A percentile compares a stretch with the other conserved stretches of the same genome.
These are phyloP conservation scores for Adelosebastes latens DNA, from an alignment of 2,797 vertebrate species.

Conservation along the genomic window DNA sequence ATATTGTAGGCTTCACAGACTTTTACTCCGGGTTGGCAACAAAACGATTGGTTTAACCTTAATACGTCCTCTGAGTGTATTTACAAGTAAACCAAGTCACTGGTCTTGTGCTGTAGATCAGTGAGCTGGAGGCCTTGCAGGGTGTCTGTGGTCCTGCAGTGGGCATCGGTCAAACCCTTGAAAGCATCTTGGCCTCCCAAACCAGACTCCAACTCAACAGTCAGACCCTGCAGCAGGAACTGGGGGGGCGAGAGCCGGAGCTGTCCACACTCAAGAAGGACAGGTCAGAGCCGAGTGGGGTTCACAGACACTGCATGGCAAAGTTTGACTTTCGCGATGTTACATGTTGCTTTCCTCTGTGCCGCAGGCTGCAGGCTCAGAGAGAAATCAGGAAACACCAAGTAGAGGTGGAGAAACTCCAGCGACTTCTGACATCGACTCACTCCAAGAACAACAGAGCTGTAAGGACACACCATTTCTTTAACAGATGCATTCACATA, in stretches of 20 bases:
- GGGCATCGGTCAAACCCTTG: constrained; percentile 64
- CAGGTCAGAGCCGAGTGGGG: constrained; percentile 50
- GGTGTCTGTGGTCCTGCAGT: constrained; percentile 66
- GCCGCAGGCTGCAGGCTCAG: constrained; percentile 67
- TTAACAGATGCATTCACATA: neutral
- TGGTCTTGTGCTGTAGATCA: constrained; percentile 46
- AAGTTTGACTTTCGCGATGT: neutral
- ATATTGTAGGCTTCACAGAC: neutral
- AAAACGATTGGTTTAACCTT: neutral
- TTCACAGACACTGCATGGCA: neutral
- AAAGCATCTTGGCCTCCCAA: constrained; percentile 72
- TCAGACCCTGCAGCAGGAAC: constrained; percentile 72
- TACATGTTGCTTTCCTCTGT: neutral
- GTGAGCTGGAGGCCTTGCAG: constrained; percentile 67
- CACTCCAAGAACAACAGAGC: constrained; percentile 47
- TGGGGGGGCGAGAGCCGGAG: constrained; percentile 70
- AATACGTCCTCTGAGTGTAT: neutral
- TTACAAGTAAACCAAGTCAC: neutral
- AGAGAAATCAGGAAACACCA: constrained; percentile 76
- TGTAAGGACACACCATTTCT: constrained; percentile 2
- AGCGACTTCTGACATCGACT: constrained; percentile 59
- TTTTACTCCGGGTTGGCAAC: neutral
- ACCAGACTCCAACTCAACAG: constrained; percentile 72
- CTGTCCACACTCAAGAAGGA: constrained; percentile 71
- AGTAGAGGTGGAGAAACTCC: constrained; percentile 76